phyloP scores from a whole-genome alignment of 2,888 invertebrate species.

The Julus scanicus region DNA sequence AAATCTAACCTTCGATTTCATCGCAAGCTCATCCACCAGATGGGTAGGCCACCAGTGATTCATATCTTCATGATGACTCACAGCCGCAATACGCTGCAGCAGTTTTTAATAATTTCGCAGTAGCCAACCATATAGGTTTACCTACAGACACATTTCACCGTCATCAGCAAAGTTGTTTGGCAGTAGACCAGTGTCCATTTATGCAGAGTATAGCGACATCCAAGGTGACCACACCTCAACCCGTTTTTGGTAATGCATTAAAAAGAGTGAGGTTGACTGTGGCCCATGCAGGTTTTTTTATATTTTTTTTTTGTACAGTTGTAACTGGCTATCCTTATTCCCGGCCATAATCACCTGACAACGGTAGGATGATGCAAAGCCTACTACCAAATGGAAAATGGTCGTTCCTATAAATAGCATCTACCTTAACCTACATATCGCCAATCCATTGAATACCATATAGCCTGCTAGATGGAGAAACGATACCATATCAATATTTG shows the following conservation, averaged over 20 bases:
- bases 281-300: neutral
- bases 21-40: neutral
- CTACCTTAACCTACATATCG: neutral
- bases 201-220: conserved; percentile 17
- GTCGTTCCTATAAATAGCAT: neutral
- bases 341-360: neutral
- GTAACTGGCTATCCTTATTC: neutral
- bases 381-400: neutral
- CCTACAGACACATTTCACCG: neutral
- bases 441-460: neutral
- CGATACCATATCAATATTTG: neutral
- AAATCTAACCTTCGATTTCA: neutral
- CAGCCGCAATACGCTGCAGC: neutral
- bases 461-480: neutral
- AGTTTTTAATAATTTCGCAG: neutral
- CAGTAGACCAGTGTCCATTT: neutral
- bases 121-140: neutral
- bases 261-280: too few relatives aligned
- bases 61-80: neutral
- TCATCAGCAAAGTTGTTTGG: neutral
- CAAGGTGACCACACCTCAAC: conserved; percentile 36
- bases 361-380: neutral
- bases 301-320: too few relatives aligned
- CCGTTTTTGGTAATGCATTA: conserved; percentile 1
- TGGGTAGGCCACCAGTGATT: neutral